Conservation (phyloP, 2,888 invertebrate genomes). For the Cactoblastis cactorum region DNA sequence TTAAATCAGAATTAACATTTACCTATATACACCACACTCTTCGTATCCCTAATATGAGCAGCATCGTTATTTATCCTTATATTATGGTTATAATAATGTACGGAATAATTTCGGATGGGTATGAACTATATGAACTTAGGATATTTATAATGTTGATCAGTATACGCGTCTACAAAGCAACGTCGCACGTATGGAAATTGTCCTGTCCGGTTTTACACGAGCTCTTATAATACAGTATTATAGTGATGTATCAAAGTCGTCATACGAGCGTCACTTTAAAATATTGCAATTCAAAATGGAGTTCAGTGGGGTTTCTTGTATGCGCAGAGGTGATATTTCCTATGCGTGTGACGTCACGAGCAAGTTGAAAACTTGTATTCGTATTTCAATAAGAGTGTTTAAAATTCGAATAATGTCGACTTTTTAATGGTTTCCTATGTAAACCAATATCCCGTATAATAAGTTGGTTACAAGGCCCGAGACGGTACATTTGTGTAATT, state of each 20-base stretch:
- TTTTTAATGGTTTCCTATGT: neutral
- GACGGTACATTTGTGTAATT: no score
- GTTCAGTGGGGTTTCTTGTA: neutral
- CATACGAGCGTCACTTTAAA: neutral
- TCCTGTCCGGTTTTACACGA: neutral
- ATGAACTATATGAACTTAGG: no score
- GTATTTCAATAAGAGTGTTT: neutral
- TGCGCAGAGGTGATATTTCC: neutral
- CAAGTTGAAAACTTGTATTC: neutral
- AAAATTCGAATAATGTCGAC: neutral
- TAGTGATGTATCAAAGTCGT: neutral
- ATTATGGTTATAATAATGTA: neutral
- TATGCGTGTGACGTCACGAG: neutral
- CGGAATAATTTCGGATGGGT: neutral
- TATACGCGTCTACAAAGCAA: slow-evolving; percentile 1
- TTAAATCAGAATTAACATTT: neutral
- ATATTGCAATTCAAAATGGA: neutral
- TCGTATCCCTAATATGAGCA: neutral
- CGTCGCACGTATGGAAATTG: neutral
- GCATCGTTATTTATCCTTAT: neutral
- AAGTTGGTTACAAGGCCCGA: no score
- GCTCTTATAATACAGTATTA: neutral
- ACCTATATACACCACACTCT: neutral
- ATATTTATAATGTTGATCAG: slow-evolving; percentile 3
- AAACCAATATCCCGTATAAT: neutral